These are phyloP conservation scores for Seira sanloemensis DNA, from an alignment of 2,888 invertebrate species.

Conservation along the genomic window DNA sequence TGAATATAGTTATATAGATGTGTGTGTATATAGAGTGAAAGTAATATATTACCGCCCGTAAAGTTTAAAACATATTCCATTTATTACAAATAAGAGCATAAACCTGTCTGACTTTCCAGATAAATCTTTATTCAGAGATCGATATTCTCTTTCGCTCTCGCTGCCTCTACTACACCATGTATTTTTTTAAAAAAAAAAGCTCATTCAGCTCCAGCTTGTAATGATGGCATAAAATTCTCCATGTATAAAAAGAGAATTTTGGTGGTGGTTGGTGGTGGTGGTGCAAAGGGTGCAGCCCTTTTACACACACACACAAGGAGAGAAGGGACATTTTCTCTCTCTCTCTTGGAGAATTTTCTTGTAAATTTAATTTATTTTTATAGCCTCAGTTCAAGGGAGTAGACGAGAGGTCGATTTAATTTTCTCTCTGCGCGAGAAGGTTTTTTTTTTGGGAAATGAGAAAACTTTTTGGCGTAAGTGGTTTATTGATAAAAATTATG, in stretches of 20 bases:
- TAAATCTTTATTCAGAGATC: conserved; percentile 68
- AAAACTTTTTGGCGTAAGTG: conserved; percentile 49
- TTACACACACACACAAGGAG: no score
- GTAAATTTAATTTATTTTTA: conserved; percentile 65
- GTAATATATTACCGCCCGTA: conserved; percentile 49
- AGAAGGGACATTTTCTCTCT: conserved; percentile 32
- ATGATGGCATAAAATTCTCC: no score
- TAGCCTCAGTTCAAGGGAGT: conserved; percentile 45
- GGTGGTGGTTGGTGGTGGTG: conserved; percentile 17
- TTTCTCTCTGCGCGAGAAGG: conserved; percentile 44
- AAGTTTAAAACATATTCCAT: conserved; percentile 71
- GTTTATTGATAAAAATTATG: conserved; percentile 49
- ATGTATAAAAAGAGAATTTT: conserved; percentile 23
- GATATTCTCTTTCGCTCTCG: conserved; percentile 41
- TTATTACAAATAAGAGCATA: conserved; percentile 71
- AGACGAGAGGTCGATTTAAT: conserved; percentile 43
- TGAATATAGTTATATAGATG: no score
- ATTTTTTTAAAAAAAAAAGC: no score
- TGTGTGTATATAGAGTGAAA: neutral
- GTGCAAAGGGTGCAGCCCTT: neutral
- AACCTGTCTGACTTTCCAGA: conserved; percentile 68
- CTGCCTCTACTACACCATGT: conserved; percentile 18
- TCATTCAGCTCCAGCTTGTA: no score
- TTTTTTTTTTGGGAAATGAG: conserved; percentile 41
- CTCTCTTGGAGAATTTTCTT: no score